phyloP scores from a whole-genome alignment of 2,113 vertebrate species.

The Macheiramphus alcinus region DNA sequence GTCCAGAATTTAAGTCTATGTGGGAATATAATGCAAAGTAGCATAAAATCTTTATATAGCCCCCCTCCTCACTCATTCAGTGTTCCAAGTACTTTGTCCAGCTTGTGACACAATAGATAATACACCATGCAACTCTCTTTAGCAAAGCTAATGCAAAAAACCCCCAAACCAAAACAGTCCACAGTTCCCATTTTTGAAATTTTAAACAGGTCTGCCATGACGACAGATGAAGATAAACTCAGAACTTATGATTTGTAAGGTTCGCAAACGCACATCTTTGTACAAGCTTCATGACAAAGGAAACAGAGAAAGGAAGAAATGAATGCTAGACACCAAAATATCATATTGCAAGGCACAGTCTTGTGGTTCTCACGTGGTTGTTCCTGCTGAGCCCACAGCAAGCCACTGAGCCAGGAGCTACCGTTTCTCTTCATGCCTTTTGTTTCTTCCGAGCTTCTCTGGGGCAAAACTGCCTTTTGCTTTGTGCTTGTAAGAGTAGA shows the following conservation, averaged over 20 bases:
- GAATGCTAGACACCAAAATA: background rate
- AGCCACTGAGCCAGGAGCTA: background rate
- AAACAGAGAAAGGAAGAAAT: background rate
- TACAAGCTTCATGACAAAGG: background rate
- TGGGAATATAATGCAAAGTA: background rate
- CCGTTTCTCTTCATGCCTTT: background rate
- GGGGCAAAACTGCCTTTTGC: background rate
- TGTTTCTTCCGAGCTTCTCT: background rate
- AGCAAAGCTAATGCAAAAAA: background rate
- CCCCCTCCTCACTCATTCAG: background rate
- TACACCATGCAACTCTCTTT: background rate
- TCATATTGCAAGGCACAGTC: background rate
- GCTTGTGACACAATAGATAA: background rate
- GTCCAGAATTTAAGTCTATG: background rate
- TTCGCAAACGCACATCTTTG: background rate
- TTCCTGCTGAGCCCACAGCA: background rate
- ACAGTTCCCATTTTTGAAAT: background rate
- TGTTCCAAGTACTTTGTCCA: background rate
- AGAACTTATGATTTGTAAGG: background rate
- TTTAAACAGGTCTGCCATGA: background rate
- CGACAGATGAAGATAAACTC: background rate
- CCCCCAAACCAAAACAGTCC: background rate
- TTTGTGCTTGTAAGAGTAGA: background rate
- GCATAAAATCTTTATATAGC: background rate
- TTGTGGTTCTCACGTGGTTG: fast-evolving